Conservation (phyloP, 2,888 invertebrate species). For the Sminthurides aquaticus region DNA sequence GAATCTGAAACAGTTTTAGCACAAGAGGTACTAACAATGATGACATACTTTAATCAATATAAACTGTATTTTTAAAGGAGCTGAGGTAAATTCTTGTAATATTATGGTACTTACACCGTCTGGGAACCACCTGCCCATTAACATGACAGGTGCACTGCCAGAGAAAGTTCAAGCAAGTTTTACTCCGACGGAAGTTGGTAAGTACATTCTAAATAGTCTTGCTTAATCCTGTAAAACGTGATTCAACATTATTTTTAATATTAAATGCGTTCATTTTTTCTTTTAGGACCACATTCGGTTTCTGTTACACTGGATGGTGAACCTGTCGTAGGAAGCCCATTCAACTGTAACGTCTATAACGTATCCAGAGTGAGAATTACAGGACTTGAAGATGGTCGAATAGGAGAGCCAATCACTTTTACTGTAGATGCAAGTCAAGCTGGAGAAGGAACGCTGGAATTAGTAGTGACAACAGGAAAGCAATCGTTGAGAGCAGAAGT, state of each 20-base stretch:
- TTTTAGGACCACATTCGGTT: conserved; percentile 67
- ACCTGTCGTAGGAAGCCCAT: conserved; percentile 82
- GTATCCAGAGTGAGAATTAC: conserved; percentile 57
- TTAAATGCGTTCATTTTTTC: neutral
- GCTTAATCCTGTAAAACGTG: too few relatives aligned
- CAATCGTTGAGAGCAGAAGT: conserved; percentile 85
- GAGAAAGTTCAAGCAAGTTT: conserved; percentile 71
- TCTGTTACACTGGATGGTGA: conserved; percentile 74
- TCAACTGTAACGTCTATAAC: conserved; percentile 89
- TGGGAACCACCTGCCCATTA: conserved; percentile 69
- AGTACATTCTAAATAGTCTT: conserved; percentile 28
- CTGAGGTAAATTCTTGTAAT: conserved; percentile 45
- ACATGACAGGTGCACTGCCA: conserved; percentile 54
- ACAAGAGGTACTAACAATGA: neutral
- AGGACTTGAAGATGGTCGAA: conserved; percentile 51
- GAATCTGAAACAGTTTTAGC: neutral
- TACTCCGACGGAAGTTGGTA: conserved; percentile 69
- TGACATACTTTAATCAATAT: neutral
- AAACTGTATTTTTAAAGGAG: conserved; percentile 34
- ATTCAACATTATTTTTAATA: too few relatives aligned
- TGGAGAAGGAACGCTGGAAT: conserved; percentile 83
- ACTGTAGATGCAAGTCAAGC: conserved; percentile 92
- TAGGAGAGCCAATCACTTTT: conserved; percentile 81
- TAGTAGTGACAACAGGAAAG: conserved; percentile 82
- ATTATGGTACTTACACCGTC: conserved; percentile 73